phyloP scores from a whole-genome alignment of 2,797 vertebrate genomes.

The Dicrostonyx torquatus region DNA sequence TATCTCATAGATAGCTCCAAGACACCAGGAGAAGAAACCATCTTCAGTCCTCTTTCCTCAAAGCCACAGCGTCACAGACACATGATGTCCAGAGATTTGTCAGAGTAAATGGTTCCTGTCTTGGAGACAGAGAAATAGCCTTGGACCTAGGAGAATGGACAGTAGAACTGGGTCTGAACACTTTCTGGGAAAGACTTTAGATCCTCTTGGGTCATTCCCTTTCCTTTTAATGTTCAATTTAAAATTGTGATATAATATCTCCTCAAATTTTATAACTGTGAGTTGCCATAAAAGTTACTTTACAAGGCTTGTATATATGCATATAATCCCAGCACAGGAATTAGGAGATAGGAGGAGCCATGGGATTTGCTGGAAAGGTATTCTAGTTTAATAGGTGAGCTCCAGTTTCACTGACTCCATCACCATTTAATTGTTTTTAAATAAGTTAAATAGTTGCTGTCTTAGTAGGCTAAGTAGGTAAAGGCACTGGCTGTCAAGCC shows the following conservation, averaged over 20 bases:
- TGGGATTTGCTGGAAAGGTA: background rate
- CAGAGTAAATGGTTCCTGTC: background rate
- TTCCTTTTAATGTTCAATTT: background rate
- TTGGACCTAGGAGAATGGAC: background rate
- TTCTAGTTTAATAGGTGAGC: background rate
- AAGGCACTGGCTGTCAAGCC: background rate
- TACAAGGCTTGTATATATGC: background rate
- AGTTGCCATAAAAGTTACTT: background rate
- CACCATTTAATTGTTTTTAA: background rate
- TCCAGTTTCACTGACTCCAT: background rate
- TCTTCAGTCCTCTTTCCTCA: background rate
- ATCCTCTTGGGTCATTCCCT: background rate
- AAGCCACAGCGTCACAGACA: background rate
- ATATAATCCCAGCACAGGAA: background rate
- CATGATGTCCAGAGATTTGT: background rate
- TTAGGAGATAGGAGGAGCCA: no score
- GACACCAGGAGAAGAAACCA: background rate
- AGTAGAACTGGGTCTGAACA: background rate
- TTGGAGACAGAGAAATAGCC: rapidly evolving
- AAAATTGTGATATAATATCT: background rate
- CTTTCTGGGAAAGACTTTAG: background rate
- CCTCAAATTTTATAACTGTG: background rate
- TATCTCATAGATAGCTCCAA: background rate
- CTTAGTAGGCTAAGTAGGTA: background rate
- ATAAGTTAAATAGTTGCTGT: background rate